Base-by-base conservation (phyloP, 2,888 invertebrate genomes). In the Diaprepes abbreviatus region DNA sequence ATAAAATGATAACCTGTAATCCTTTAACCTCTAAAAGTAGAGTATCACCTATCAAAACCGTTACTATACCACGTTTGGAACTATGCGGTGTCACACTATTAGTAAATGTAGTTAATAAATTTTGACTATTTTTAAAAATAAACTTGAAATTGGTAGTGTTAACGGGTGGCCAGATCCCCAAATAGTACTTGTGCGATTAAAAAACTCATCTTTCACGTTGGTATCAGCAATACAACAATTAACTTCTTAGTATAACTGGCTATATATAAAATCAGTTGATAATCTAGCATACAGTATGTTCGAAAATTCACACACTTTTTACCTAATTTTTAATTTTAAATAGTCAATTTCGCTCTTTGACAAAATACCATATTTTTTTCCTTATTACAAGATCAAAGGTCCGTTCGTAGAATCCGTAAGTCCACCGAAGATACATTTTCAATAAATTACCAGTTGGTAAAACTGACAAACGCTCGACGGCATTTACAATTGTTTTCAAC, bases 11-110 rank as follows among this genome's bases (percentile, higher is more conserved):
- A n/a, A 38, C 64, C 12, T 36, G 24, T 57, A 35, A 36, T 31
- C 16, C 80, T 21, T 24, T 79, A 7, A 74, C 74, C 21, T 67
- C 80, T 2, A 79, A 80, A 66, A 74, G 76, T 1, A 65, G 77
- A 6, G 76, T 80, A 7, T 77, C 79, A 0, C 73, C 75, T 1
- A 7, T 73, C 0, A 73, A 73, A 60, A 54, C 48, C 14, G 24
- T 71, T 7, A 45, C 66, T 7, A 14, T 75, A 7, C 71, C 73
- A 0, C 24, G 71, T 12, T 54, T 74, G 21, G 74, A 74, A 16
- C 48, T 74, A 16, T 60, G 58, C 33, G 74, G 48, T 12, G 60
- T 59, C 2, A 21, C 55, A 0, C 40, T 74, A 35, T 7, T 59
- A 12, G 64, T 71, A 3, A 31, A 24, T 10, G 33, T 74, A 21